Evolutionary conservation across 2,797 vertebrate genomes (phyloP).

Genomic region (Babyrousa celebensis): DNA sequence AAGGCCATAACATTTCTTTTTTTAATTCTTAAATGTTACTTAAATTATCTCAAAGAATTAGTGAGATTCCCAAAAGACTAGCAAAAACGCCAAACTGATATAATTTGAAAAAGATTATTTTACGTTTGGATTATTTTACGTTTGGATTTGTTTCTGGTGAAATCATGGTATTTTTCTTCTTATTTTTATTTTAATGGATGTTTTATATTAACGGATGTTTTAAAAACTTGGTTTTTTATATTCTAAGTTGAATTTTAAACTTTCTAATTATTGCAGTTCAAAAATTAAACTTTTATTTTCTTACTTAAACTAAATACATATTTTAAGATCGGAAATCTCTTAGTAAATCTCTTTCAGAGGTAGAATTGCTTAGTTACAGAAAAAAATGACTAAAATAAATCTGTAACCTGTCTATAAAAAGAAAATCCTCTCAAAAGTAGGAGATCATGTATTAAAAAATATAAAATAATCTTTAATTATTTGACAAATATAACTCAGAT

Average conservation of each 20-base stretch:
- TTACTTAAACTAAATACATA: neutral
- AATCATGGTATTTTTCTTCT: neutral
- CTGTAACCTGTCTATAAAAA: neutral
- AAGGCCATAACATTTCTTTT: neutral
- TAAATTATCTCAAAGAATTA: neutral
- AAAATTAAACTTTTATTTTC: conserved; percentile 13
- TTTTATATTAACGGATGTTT: neutral
- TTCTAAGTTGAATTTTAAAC: neutral
- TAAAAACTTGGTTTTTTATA: neutral
- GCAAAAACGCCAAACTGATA: neutral
- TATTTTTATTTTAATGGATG: neutral
- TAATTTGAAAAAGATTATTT: conserved; percentile 25
- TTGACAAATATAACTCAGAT: neutral
- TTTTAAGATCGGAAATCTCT: neutral
- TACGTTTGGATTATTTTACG: neutral
- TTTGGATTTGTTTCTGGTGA: neutral
- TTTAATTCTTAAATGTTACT: neutral
- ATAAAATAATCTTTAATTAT: neutral
- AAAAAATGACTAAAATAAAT: neutral
- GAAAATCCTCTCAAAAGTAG: neutral
- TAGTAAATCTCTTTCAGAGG: neutral
- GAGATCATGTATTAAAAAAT: neutral
- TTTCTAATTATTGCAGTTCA: neutral
- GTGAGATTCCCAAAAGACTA: neutral
- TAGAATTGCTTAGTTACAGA: neutral